Conservation (phyloP, 2,113 vertebrate species). For the Pimephales promelas region DNA sequence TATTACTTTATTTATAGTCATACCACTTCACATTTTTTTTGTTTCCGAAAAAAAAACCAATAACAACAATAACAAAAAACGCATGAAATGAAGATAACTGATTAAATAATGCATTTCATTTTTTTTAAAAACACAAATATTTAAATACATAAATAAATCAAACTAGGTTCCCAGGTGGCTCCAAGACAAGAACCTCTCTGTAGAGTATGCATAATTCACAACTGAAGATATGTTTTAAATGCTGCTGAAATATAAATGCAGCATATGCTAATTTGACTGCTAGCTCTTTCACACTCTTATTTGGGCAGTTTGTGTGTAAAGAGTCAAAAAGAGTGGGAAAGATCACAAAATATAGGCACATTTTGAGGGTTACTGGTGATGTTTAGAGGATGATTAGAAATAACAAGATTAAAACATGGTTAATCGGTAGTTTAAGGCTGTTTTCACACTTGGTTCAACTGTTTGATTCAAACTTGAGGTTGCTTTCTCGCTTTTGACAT, state of each 20-base stretch:
- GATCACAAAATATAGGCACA: constrained; percentile 18
- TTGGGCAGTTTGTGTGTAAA: constrained; percentile 74
- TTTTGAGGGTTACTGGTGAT: background rate
- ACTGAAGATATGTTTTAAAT: constrained; percentile 88
- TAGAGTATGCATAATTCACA: constrained; percentile 95
- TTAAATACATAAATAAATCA: constrained; percentile 63
- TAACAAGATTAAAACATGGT: background rate
- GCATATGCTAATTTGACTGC: constrained; percentile 90
- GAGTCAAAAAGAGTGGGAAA: constrained; percentile 30
- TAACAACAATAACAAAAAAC: too few species aligned
- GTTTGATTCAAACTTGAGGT: background rate
- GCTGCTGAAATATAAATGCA: constrained; percentile 95
- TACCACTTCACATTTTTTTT: background rate
- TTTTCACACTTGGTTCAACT: background rate
- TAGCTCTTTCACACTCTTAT: constrained; percentile 78
- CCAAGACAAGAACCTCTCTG: constrained; percentile 85
- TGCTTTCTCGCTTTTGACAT: background rate
- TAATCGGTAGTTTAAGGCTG: constrained; percentile 1
- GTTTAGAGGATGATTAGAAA: background rate
- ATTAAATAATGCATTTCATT: constrained; percentile 52
- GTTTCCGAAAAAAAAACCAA: background rate
- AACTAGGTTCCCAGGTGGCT: constrained; percentile 87
- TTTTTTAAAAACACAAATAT: constrained; percentile 83
- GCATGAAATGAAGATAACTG: constrained; percentile 82
- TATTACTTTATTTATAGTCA: background rate